phyloP scores from a whole-genome alignment of 2,888 invertebrate genomes.

The Salpingus planirostris region DNA sequence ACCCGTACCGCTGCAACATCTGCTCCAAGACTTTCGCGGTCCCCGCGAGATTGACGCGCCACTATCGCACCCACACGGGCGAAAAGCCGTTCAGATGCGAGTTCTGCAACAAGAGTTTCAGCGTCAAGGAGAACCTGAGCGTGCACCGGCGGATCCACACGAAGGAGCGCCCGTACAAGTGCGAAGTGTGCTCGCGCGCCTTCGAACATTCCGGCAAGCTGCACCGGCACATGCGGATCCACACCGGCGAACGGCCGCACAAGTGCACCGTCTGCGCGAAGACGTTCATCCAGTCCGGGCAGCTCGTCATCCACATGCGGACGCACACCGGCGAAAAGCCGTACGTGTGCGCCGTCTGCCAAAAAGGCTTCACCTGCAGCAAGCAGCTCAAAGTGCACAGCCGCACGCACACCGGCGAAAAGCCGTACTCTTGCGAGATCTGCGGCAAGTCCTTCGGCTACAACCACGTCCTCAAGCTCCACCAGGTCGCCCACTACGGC shows the following conservation, averaged over 20 bases:
- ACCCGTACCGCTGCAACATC: constrained; percentile 82
- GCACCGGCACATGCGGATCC: constrained; percentile 84
- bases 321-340: constrained; percentile 84
- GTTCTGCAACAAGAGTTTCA: constrained; percentile 86
- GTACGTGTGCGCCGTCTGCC: constrained; percentile 70
- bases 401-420: constrained; percentile 83
- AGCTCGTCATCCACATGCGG: constrained; percentile 82
- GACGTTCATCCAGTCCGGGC: constrained; percentile 86
- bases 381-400: constrained; percentile 88
- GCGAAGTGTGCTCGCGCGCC: constrained; percentile 78
- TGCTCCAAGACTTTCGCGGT: constrained; percentile 88
- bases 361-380: constrained; percentile 86
- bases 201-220: constrained; percentile 87
- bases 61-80: constrained; percentile 84
- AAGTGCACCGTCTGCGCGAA: constrained; percentile 81
- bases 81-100: constrained; percentile 83
- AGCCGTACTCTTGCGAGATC: constrained; percentile 85
- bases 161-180: constrained; percentile 84
- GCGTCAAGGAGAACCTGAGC: constrained; percentile 85
- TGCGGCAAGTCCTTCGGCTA: constrained; percentile 87
- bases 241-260: constrained; percentile 84
- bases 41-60: constrained; percentile 74
- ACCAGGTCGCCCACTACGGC: constrained; percentile 79
- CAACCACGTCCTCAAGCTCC: constrained; percentile 82
- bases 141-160: constrained; percentile 86